These are phyloP conservation scores for Grammomys surdaster DNA, from an alignment of 2,113 vertebrate genomes.

Conservation along the genomic window DNA sequence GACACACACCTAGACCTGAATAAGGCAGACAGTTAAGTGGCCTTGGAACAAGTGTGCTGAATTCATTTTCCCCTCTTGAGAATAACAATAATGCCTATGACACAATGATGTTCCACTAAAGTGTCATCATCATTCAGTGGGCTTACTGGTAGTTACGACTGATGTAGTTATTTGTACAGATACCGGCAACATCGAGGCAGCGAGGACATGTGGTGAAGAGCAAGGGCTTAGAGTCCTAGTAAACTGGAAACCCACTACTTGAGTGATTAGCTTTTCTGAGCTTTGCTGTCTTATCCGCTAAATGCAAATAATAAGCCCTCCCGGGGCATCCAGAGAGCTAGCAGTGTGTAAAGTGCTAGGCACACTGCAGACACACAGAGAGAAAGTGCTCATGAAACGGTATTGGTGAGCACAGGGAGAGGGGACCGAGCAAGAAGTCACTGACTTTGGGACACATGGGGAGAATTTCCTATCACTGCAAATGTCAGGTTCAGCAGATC, in stretches of 20 bases:
- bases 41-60: background rate
- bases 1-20: background rate
- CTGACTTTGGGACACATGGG: background rate
- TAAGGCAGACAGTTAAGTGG: background rate
- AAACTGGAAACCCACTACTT: background rate
- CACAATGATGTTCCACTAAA: background rate
- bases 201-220: background rate
- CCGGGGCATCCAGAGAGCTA: background rate
- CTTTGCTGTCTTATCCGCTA: constrained; percentile 23
- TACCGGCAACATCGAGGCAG: background rate
- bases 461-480: background rate
- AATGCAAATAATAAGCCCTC: background rate
- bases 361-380: too few relatives aligned
- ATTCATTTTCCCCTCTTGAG: background rate
- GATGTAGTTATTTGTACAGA: background rate
- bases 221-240: background rate
- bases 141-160: background rate
- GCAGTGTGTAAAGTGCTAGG: background rate
- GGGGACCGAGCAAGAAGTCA: background rate
- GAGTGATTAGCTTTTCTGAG: background rate
- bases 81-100: constrained; percentile 3
- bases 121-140: background rate
- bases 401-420: background rate
- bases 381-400: background rate
- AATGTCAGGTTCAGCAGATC: background rate